Base-by-base conservation (phyloP, 1,140 invertebrate genomes). In the Drosophila saltans region DNA sequence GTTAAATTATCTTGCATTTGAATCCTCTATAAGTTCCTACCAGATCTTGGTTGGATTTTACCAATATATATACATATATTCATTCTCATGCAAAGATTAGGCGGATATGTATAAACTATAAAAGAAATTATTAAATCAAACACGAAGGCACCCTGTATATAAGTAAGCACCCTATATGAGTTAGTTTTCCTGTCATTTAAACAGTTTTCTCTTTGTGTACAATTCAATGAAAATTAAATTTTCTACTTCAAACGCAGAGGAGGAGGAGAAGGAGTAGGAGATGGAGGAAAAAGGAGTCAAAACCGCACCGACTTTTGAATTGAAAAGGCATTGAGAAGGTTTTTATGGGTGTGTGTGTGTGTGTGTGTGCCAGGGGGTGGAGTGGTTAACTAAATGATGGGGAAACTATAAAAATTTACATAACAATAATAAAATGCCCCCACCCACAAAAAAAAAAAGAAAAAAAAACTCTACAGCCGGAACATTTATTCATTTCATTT, bases 321-420 rank as follows among this genome's bases (percentile, higher is more conserved):
- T 88, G 83, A 89, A 88, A 88, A 88, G 80, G 83, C 83, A 84
- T 86, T 86, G 86, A 85, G 69, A 70, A 56, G 66, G 76, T 75
- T 41, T 66, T 26, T 56, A 36, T 36, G 45, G 57, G 57, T 74
- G 55, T 71, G 66, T 60, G 61, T 66, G 69, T 70, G 68, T 55
- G 62, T 43, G 69, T 57, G 56, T 21, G 7, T 21, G 48, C 26
- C 24, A 63, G 0, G n/a, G 3, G 36, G 8, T 33, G 10, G 62
- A 9, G 39, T 56, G 69, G 60, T 67, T 67, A 64, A 83, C 80
- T 89, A 89, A 89, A 89, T 89, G 84, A 89, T 89, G 84, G 84
- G 84, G 84, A 89, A 89, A 89, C 84, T 89, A 89, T 89, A 89
- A 89, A 89, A 89, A 89, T 89, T 89, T 89, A 82, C 84, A 89